Conservation (phyloP, 1,140 invertebrate genomes). For the Hydropsyche tenuis region DNA sequence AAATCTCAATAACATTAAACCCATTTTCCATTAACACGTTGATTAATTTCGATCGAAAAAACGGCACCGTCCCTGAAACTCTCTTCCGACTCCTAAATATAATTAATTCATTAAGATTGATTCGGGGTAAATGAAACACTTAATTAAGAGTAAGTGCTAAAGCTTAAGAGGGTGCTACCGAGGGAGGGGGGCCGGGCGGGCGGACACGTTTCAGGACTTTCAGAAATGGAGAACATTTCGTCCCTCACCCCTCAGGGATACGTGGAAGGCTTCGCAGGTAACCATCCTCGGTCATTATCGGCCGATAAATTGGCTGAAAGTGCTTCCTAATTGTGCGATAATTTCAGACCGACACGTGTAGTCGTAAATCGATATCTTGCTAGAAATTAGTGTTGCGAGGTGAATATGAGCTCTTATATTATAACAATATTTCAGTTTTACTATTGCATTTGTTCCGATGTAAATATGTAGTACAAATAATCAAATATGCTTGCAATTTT, state of each 20-base stretch:
- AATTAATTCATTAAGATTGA: constrained; percentile 52
- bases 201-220: neutral
- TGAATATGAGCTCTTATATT: no score
- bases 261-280: constrained; percentile 9
- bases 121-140: constrained; percentile 51
- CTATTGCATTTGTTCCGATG: no score
- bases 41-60: neutral
- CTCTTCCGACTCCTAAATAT: constrained; percentile 33
- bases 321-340: neutral
- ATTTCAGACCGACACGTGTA: no score
- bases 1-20: neutral
- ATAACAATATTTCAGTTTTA: no score
- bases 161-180: constrained; percentile 40
- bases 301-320: constrained; percentile 14
- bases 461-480: no score
- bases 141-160: constrained; percentile 51
- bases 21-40: neutral
- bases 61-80: constrained; percentile 26
- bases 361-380: no score
- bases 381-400: no score
- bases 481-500: no score
- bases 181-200: neutral
- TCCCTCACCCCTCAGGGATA: neutral
- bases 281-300: constrained; percentile 21
- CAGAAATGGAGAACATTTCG: neutral